Evolutionary conservation across 2,797 vertebrate species (phyloP), one percentile per base, ranked within the genome.

Genomic region (Streptopelia turtur): DNA sequence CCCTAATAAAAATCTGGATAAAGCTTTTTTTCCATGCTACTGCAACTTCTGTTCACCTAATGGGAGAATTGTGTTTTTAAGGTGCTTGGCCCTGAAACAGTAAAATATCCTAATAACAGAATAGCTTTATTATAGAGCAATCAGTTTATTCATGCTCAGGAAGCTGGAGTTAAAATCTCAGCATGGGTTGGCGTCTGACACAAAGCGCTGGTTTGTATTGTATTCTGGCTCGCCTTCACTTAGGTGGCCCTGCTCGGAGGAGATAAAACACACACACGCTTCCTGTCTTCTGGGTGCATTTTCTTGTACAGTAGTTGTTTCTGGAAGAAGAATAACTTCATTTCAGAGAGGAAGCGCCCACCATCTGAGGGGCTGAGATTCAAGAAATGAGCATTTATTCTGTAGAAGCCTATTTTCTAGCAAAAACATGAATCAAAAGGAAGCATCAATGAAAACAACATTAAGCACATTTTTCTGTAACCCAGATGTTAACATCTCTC

Each of bases 281-380:
- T 98, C 96, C 97, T 97, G 95, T 93, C 95, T 95, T 96, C 89
- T 92, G n/a, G 74, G 79, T 81, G 68, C 70, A 0, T 85, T 88
- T 92, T 93, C 94, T 93, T 94, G 55, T 90, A 75, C 87, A 75
- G 96, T 92, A 94, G 89, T 97, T 97, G 87, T 97, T 96, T 95
- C 97, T 97, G 95, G 96, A 97, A 96, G 90, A 86, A 93, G 71
- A 96, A 83, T 60, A 89, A 88, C 79, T 93, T 94, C 31, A 81
- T 93, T 96, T 96, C 90, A 87, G 95, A 94, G 88, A 94, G 91
- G 92, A 96, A 97, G 71, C 69, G 6, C 94, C 95, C 94, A 97
- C 95, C 89, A 96, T 95, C 88, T 90, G 91, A 87, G 95, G 88
- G 78, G 57, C 78, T 84, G 89, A 88, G 83, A 69, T 49, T 93